Conservation (phyloP, 2,797 vertebrate genomes). For the Trachurus trachurus region DNA sequence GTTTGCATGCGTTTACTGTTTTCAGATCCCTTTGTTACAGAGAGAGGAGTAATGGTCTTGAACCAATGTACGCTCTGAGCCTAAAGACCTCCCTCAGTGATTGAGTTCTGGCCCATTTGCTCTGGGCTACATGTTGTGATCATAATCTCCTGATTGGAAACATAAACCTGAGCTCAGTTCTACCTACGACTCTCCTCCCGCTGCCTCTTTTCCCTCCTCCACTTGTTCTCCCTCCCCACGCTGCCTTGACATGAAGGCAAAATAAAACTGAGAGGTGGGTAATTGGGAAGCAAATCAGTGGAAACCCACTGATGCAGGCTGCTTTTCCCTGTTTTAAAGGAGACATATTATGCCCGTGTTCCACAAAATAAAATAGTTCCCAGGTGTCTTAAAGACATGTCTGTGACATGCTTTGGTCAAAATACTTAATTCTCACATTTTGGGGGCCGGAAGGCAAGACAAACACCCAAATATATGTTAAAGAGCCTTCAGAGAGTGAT, state of each 20-base stretch:
- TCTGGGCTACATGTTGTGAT: conserved; percentile 68
- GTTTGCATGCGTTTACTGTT: conserved; percentile 42
- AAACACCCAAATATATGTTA: no score
- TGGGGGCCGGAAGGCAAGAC: no score
- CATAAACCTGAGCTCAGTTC: conserved; percentile 59
- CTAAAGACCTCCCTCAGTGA: conserved; percentile 67
- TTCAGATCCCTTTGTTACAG: conserved; percentile 54
- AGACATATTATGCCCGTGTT: no score
- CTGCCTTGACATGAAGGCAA: conserved; percentile 8
- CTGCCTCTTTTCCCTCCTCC: conserved; percentile 1
- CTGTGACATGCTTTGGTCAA: no score
- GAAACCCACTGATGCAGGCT: neutral
- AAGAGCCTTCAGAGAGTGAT: no score
- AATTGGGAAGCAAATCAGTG: conserved; percentile 51
- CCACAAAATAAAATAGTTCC: no score
- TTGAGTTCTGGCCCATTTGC: conserved; percentile 74
- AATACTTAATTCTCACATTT: no score
- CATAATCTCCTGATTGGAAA: conserved; percentile 75
- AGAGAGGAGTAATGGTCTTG: conserved; percentile 70
- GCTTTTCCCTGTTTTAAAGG: neutral
- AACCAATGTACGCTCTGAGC: conserved; percentile 53
- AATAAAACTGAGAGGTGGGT: conserved; percentile 44
- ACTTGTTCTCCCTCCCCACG: neutral
- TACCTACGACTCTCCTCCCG: conserved; percentile 16
- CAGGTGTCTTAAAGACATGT: no score